Evolutionary conservation across 2,113 vertebrate genomes (phyloP).

Genomic region (Nematolebias whitei): DNA sequence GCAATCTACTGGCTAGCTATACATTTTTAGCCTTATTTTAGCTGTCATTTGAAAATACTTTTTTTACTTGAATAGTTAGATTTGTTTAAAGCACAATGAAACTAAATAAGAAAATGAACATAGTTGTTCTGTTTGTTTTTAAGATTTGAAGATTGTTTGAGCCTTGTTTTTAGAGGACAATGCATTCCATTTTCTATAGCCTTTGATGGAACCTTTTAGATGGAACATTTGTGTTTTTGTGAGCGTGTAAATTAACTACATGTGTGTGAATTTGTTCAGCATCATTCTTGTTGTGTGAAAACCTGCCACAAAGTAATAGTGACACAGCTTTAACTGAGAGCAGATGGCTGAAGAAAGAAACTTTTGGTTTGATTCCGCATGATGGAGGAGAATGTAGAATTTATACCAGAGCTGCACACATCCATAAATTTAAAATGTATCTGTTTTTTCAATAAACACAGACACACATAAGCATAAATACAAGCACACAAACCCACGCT

Average conservation of each 20-base stretch:
- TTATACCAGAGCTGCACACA: slow-evolving; percentile 45
- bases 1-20: no score
- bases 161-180: background rate
- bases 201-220: background rate
- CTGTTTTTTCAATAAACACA: slow-evolving; percentile 2
- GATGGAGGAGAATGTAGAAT: slow-evolving; percentile 35
- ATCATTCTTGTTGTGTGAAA: slow-evolving; percentile 49
- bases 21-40: no score
- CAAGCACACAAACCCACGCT: background rate
- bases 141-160: background rate
- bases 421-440: slow-evolving; percentile 30
- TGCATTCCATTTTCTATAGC: background rate
- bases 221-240: background rate
- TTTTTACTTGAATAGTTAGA: no score
- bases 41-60: no score
- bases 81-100: no score
- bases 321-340: slow-evolving; percentile 66
- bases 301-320: slow-evolving; percentile 55
- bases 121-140: no score
- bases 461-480: background rate
- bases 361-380: slow-evolving; percentile 46
- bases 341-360: slow-evolving; percentile 69
- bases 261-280: slow-evolving; percentile 23
- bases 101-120: no score
- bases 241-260: slow-evolving; percentile 4